These are phyloP conservation scores for Melopsittacus undulatus DNA, from an alignment of 2,797 vertebrate species.

Conservation along the genomic window DNA sequence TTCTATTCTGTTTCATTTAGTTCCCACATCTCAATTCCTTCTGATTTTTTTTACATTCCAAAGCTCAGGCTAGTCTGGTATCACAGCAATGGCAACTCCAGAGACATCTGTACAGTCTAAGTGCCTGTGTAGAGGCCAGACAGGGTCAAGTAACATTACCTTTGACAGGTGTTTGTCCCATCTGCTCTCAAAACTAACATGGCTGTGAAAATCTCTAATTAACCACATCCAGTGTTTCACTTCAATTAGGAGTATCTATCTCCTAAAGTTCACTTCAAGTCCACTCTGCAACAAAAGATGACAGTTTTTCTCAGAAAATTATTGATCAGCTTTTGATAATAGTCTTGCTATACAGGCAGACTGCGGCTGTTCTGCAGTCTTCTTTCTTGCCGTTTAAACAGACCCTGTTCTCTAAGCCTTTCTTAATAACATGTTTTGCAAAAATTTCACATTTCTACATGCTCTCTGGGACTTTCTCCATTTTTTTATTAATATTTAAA, in stretches of 20 bases:
- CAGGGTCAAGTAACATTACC: background rate
- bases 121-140: background rate
- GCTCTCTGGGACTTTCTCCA: background rate
- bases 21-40: background rate
- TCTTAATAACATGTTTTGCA: background rate
- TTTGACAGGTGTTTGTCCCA: background rate
- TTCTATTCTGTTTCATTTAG: background rate
- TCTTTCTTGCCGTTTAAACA: background rate
- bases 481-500: background rate
- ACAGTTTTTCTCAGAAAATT: background rate
- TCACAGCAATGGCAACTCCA: background rate
- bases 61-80: background rate
- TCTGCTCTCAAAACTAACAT: background rate
- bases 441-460: background rate
- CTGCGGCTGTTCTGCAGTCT: background rate
- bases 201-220: background rate
- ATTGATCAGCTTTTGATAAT: background rate
- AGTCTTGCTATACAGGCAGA: background rate
- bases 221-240: background rate
- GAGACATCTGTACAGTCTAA: background rate
- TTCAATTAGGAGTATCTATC: background rate
- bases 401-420: background rate
- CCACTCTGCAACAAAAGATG: background rate
- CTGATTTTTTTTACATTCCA: background rate
- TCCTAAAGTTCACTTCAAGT: background rate